Evolutionary conservation across 2,797 vertebrate genomes (phyloP), one percentile per base, ranked within the genome.

Genomic region (Thaleichthys pacificus): DNA sequence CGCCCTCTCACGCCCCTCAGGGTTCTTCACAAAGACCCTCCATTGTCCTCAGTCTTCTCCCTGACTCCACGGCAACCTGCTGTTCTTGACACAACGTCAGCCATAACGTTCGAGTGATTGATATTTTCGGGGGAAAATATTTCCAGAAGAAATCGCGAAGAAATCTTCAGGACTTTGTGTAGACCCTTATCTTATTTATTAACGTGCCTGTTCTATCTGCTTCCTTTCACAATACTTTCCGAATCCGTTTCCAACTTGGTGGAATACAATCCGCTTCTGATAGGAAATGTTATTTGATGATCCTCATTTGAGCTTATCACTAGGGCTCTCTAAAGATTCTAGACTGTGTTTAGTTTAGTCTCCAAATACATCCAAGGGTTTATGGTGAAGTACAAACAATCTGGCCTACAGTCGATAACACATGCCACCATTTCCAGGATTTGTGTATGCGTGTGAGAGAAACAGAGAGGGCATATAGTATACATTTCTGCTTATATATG

Each of bases 1-100:
- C 82, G 82, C 49, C 86, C 85, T 84, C 80, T 84, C 75, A 82
- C 81, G 83, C 85, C 84, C 86, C 77, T 74, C 66, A 69, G 80
- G 74, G 80, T 81, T 70, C 75, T 70, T 87, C 85, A 73, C 79
- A 85, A 85, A 88, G 82, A 63, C 56, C 76, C 70, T 0, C 26
- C 78, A 84, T 88, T 91, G 87, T 89, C 79, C 35, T 75, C 61
- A 7, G 64, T 21, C 69, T 62, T 64, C n/a, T 70, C 81, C 71
- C 64, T 80, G 66, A 77, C 73, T 72, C 72, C 77, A 86, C 67
- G 81, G 80, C 80, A 69, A 71, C 83, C 78, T 64, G 71, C 74
- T 80, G 81, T 64, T 78, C 47, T 72, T 77, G 69, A 72, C 77
- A 73, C 32, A 49, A 42, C 64, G n/a, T 66, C 58, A 38, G 57